Base-by-base conservation (phyloP, 1,140 invertebrate species). In the Drosophila melanica region DNA sequence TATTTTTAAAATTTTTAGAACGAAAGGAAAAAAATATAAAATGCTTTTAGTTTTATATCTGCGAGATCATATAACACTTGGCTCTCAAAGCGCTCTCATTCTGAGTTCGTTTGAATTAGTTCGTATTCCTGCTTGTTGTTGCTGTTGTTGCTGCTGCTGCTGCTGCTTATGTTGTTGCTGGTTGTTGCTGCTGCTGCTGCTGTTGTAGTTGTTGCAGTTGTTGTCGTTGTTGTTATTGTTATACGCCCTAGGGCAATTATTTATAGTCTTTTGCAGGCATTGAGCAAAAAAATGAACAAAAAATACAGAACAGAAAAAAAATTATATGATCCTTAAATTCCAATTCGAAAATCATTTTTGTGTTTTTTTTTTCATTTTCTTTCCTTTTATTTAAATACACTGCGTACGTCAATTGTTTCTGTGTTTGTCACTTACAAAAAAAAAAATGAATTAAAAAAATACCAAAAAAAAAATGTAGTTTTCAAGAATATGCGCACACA, bases 61-160 rank as follows among this genome's bases (percentile, higher is more conserved):
- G 78, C 66, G 60, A 87, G 79, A 87, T 87, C 82, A 87, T 87
- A 87, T 87, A 87, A 87, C 82, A 89, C 78, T 75, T 77, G 63
- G 45, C 63, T 74, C 75, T 53, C 27, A 60, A 23, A 7, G 14
- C 57, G 70, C 48, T 77, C 75, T 66, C 64, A 57, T 53, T 77
- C 30, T 67, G 41, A 48, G 53, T 39, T 54, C 64, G 75, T 66
- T 72, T 58, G 30, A 18, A 65, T 50, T 77, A 75, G 53, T 77
- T 85, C 27, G 55, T 81, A 67, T 77, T 80, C 54, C 41, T 68
- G 55, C 18, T 71, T 30, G 30, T 55, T 45, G 71, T 44, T 74
- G 65, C 37, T 60, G 72, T 7, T 65, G 48, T 37, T 66, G 53
- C 16, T 44, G 53, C 16, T 66, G 53, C 16, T 44, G 53, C 16